Evolutionary conservation across 2,888 invertebrate species (phyloP).

Genomic region (Oxycera nigricornis): DNA sequence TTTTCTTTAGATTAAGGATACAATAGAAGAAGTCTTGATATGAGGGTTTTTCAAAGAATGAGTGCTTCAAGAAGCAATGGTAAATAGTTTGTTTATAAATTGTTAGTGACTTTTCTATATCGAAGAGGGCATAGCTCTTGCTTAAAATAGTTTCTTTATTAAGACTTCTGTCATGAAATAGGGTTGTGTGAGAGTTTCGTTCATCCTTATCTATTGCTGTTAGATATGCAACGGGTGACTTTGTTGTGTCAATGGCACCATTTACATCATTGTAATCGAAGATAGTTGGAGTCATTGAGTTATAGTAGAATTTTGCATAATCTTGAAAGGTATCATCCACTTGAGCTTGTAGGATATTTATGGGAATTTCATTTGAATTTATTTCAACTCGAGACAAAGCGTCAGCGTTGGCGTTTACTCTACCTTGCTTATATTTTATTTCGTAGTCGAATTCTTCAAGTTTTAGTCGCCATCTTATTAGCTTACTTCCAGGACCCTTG

Average conservation of each 20-base stretch:
- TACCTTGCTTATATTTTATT: not conserved
- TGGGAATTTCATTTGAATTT: not conserved
- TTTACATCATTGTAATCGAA: slow-evolving; percentile 1
- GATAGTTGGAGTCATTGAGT: not conserved
- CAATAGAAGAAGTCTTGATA: slow-evolving; percentile 19
- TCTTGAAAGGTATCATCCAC: not conserved
- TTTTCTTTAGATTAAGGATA: not conserved
- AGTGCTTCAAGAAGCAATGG: not conserved
- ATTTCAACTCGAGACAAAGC: not conserved
- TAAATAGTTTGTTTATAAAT: not conserved
- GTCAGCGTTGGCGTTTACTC: not conserved
- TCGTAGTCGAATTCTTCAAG: not conserved
- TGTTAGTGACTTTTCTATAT: not conserved
- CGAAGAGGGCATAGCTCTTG: not conserved
- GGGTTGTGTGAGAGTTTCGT: not conserved
- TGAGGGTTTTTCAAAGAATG: not conserved
- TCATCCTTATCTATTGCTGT: no score
- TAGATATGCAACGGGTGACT: no score
- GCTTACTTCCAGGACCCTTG: slow-evolving; percentile 4
- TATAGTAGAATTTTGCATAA: not conserved
- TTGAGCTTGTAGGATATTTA: not conserved
- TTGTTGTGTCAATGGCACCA: not conserved
- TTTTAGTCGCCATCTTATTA: not conserved
- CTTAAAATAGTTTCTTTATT: not conserved
- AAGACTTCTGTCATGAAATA: not conserved